Percentiles rank a stretch among this genome's conserved stretches.
Conservation (phyloP, 2,888 invertebrate genomes). For the Achlya flavicornis region DNA sequence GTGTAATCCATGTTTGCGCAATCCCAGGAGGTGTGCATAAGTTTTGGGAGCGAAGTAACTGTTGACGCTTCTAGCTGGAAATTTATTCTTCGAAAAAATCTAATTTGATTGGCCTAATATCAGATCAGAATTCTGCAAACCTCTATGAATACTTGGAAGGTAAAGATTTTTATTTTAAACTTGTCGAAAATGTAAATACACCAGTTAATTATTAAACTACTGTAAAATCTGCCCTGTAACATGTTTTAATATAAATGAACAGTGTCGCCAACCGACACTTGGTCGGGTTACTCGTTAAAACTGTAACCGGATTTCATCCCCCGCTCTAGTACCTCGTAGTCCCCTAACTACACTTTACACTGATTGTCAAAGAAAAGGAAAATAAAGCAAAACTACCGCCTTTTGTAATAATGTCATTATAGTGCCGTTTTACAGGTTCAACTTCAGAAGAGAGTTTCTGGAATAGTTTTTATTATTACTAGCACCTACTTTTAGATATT, state of each 20-base stretch:
- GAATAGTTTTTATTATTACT: background rate
- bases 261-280: background rate
- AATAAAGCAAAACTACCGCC: background rate
- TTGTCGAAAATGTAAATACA: no score
- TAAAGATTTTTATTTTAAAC: no score
- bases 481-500: background rate
- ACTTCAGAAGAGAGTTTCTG: background rate
- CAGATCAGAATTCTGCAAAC: no score
- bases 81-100: no score
- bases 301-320: constrained; percentile 14
- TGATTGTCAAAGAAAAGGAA: constrained; percentile 10
- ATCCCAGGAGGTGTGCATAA: no score
- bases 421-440: background rate
- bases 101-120: no score
- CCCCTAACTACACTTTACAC: constrained; percentile 1
- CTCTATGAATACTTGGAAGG: no score
- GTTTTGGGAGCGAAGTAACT: no score
- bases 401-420: background rate
- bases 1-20: no score
- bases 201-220: background rate
- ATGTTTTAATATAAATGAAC: background rate
- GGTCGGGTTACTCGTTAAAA: constrained; percentile 15
- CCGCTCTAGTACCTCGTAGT: constrained; percentile 15
- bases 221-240: background rate
- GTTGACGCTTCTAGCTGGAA: no score